These are phyloP conservation scores for Sylvietta virens DNA, from an alignment of 2,113 vertebrate genomes.

Conservation along the genomic window DNA sequence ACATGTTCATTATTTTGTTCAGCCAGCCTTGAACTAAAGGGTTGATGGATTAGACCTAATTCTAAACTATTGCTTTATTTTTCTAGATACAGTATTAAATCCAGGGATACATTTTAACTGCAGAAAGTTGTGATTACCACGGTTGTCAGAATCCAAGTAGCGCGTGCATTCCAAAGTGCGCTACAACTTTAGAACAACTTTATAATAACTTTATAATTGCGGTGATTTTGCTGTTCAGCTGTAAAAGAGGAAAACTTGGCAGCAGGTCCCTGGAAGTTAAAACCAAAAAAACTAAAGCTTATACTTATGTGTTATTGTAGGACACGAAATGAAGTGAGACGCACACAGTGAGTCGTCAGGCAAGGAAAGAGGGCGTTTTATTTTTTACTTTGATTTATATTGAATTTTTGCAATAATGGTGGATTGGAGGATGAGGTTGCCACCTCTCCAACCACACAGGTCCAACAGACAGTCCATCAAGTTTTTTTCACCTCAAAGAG, in stretches of 20 bases:
- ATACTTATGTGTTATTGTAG: no score
- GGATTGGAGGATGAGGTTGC: no score
- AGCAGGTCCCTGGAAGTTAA: neutral
- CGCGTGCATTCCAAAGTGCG: fast-evolving
- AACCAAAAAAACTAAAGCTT: neutral
- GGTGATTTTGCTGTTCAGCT: neutral
- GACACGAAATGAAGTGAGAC: no score
- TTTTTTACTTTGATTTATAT: no score
- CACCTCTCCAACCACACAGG: no score
- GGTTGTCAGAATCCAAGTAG: neutral
- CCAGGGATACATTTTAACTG: neutral
- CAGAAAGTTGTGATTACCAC: neutral
- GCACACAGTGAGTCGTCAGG: no score
- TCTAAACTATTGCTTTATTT: neutral
- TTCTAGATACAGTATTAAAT: neutral
- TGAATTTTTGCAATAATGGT: no score
- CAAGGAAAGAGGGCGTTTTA: no score
- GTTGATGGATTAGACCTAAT: neutral
- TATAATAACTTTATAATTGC: neutral
- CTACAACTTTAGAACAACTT: neutral
- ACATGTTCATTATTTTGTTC: neutral
- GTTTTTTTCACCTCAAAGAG: no score
- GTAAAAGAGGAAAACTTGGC: neutral
- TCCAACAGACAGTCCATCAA: no score
- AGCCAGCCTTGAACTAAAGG: neutral